phyloP scores from a whole-genome alignment of 2,888 invertebrate genomes.

The Cryptus viduatorius region DNA sequence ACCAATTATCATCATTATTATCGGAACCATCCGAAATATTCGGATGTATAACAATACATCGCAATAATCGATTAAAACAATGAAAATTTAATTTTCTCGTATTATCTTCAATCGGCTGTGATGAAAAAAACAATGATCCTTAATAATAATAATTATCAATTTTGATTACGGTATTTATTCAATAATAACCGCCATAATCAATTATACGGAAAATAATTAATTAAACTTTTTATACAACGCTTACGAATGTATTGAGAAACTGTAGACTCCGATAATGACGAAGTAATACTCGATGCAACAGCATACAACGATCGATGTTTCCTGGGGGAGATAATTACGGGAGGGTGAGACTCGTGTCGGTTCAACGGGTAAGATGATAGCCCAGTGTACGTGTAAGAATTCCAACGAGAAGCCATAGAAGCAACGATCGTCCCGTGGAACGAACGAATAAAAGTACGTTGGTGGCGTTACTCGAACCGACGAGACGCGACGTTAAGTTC shows the following conservation, averaged over 20 bases:
- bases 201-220: no score
- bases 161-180: no score
- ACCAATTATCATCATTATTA: no score
- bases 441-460: constrained; percentile 48
- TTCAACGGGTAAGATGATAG: constrained; percentile 73
- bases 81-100: no score
- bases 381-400: constrained; percentile 71
- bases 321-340: constrained; percentile 41
- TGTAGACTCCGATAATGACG: neutral
- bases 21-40: no score
- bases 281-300: constrained; percentile 38
- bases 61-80: no score
- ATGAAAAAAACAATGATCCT: no score
- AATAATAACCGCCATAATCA: no score
- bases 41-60: no score
- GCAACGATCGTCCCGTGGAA: neutral
- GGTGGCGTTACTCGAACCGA: constrained; percentile 33
- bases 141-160: no score
- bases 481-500: constrained; percentile 14
- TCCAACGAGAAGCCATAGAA: constrained; percentile 77
- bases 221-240: no score
- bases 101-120: no score
- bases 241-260: neutral
- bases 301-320: constrained; percentile 40
- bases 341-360: constrained; percentile 41